Base-by-base conservation (phyloP, 2,888 invertebrate genomes). In the Ectobius pallidus region DNA sequence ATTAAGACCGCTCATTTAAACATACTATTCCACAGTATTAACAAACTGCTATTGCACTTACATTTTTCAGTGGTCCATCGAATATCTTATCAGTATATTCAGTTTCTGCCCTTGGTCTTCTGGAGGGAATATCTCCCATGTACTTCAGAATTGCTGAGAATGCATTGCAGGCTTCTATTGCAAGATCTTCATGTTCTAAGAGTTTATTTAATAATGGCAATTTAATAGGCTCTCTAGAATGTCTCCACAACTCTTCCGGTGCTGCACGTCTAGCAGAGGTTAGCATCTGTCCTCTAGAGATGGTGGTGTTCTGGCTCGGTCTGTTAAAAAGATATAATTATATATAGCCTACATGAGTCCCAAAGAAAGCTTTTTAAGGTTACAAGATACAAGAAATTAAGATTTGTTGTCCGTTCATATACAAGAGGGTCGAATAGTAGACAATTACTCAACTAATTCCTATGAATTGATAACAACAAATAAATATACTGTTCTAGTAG, bases 71-170 rank as follows among this genome's bases (percentile, higher is more conserved):
- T 0, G 95, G 91, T 1, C 89, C 87, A 79, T 88, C 88, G 82
- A 96, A 97, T 81, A 97, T 95, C 77, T 91, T 89, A 83, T 97
- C 96, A 0, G 96, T 96, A 76, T 94, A 90, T 81, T 95, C 95
- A 69, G 93, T 93, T 30, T 90, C 89, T 27, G 89, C 86, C 79
- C 92, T 89, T 1, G 91, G 89, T 80, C 92, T 88, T 42, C 91
- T 89, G 67, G 91, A 90, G n/a, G 96, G 95, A 79, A 95, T 88
- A 81, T 97, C 97, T 25, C 96, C 97, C 96, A 96, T 97, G 79
- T 91, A 94, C 84, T 90, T 92, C 44, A 95, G 85, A 77, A 95
- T 90, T 77, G 89, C 91, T 74, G 89, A 87, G 82, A 93, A 95
- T 74, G 92, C 89, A 69, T 88, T 85, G 77, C 93, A 88, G 1